Base-by-base conservation (phyloP, 2,888 invertebrate genomes). In the Camponotus fellah region DNA sequence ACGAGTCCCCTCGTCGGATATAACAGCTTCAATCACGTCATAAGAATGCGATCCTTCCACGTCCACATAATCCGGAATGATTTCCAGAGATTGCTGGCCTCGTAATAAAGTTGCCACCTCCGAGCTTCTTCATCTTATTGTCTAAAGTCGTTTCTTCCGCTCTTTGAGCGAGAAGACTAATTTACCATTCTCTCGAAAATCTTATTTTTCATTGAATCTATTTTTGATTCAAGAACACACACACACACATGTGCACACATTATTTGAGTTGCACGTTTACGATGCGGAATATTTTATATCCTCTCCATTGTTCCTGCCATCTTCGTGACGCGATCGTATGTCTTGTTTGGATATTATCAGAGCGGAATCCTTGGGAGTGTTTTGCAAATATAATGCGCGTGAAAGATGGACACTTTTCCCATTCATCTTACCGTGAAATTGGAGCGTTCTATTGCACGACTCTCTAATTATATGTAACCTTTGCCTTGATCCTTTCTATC, bases 61-160 rank as follows among this genome's bases (percentile, higher is more conserved):
- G 76, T 80, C 80, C 85, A 82, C 68, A 66, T 37, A 85, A 87
- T 14, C 62, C 46, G 26, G 26, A 26, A 8, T 53, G 66, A 66
- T 72, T 84, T 85, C 79, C 58, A 85, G 68, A 84, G 64, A 88
- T 72, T 82, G 76, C 34, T 8, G 49, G 81, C 85, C 86, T 85
- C 82, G 85, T 71, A 89, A 88, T 49, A 10, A 14, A 21, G 34
- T 14, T 17, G 34, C 26, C 68, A 58, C 10, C 80, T 17, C 37
- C 56, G 32, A 14, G 66, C 17, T 49, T 6, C 10, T n/a, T 4
- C 8, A 12, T n/a, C 34, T 5, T 4, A n/a, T 17, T n/a, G 49
- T 37, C 65, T 65, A 10, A 34, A 49, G 21, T 75, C 46, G 32
- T 65, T 32, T 66, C 40, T 65, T 62, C 49, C 56, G 62, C 40